phyloP scores from a whole-genome alignment of 1,140 invertebrate genomes.

The Pantala flavescens region DNA sequence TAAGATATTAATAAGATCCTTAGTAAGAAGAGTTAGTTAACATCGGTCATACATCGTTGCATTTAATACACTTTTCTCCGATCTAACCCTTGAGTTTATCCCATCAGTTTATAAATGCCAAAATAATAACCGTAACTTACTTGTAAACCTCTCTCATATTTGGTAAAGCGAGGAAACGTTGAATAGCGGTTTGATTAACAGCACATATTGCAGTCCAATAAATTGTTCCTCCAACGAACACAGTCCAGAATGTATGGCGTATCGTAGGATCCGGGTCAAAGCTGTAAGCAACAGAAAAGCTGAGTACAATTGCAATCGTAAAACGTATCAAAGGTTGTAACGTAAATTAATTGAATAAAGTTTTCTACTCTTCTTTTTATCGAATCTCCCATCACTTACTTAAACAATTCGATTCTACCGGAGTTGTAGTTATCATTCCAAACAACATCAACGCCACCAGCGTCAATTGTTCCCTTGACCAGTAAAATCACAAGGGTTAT shows the following conservation, averaged over 20 bases:
- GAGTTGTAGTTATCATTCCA: slow-evolving; percentile 53
- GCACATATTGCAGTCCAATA: slow-evolving; percentile 47
- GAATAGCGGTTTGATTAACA: slow-evolving; percentile 46
- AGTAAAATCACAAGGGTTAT: slow-evolving; percentile 67
- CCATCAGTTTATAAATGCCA: too few species aligned
- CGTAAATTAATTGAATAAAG: too few species aligned
- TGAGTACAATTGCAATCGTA: too few species aligned
- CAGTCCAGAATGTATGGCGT: slow-evolving; percentile 43
- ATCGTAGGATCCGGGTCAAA: slow-evolving; percentile 37
- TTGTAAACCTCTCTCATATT: slow-evolving; percentile 29
- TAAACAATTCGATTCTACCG: slow-evolving; percentile 62
- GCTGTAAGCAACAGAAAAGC: slow-evolving; percentile 23
- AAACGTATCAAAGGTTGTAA: too few species aligned
- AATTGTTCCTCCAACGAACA: slow-evolving; percentile 43
- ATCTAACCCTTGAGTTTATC: background rate
- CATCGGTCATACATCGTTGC: too few species aligned
- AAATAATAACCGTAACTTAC: slow-evolving; percentile 11
- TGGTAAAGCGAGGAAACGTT: slow-evolving; percentile 40
- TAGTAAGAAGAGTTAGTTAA: too few species aligned
- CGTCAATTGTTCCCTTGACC: slow-evolving; percentile 55
- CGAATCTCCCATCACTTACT: slow-evolving; percentile 44
- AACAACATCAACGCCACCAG: slow-evolving; percentile 57
- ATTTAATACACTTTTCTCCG: too few species aligned
- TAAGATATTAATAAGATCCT: too few species aligned
- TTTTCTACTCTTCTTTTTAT: too few species aligned